Evolutionary conservation across 2,888 invertebrate genomes (phyloP).

Genomic region (Belgica antarctica): DNA sequence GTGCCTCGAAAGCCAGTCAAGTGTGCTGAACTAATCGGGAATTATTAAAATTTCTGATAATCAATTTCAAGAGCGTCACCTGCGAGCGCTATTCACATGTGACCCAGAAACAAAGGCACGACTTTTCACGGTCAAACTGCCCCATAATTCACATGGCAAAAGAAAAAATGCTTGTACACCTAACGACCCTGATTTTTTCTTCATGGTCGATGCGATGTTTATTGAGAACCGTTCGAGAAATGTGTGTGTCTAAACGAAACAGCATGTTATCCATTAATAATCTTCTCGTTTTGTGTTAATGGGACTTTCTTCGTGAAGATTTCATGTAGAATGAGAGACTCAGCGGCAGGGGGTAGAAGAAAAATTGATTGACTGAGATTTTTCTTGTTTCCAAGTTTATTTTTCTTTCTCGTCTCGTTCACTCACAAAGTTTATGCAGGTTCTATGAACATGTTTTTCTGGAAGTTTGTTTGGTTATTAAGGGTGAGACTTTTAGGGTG

Average conservation of each 20-base stretch:
- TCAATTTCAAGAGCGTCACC: not conserved
- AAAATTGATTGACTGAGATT: conserved; percentile 3
- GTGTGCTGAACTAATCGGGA: conserved; percentile 22
- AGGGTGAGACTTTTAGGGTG: too few species aligned
- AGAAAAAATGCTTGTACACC: not conserved
- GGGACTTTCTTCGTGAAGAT: not conserved
- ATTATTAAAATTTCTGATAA: not conserved
- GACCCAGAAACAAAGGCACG: not conserved
- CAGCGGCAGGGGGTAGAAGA: not conserved
- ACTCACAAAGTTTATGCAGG: too few species aligned
- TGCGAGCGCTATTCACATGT: not conserved
- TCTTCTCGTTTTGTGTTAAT: not conserved
- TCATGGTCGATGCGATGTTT: not conserved
- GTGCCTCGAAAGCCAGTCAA: conserved; percentile 16
- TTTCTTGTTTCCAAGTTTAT: too few species aligned
- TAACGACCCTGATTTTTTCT: not conserved
- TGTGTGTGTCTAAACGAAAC: not conserved
- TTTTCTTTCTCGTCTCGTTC: too few species aligned
- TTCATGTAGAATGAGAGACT: not conserved
- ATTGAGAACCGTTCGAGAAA: too few species aligned
- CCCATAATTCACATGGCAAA: conserved; percentile 35
- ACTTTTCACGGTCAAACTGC: not conserved
- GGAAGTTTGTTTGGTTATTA: too few species aligned
- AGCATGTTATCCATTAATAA: conserved; percentile 6
- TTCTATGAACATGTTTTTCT: too few species aligned